These are phyloP conservation scores for Herpetotheres cachinnans DNA, from an alignment of 2,113 vertebrate genomes.

Conservation along the genomic window DNA sequence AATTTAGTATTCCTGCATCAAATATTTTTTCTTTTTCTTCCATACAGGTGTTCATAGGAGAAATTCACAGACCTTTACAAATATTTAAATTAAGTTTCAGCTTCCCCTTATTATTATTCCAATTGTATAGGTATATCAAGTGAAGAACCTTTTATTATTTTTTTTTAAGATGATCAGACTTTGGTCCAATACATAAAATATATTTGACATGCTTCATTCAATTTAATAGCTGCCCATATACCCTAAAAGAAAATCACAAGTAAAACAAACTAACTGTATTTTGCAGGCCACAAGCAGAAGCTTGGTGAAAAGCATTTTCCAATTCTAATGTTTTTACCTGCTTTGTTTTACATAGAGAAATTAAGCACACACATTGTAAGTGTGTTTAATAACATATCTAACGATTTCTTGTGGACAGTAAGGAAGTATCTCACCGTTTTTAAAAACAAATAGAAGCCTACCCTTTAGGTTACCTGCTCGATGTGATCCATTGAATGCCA, in stretches of 20 bases:
- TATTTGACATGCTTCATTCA: not conserved
- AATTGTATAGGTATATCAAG: not conserved
- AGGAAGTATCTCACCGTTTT: not conserved
- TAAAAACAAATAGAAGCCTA: not conserved
- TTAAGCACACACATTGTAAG: not conserved
- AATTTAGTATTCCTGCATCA: not conserved
- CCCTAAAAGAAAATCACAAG: not conserved
- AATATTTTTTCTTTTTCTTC: not conserved
- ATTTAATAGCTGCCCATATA: not conserved
- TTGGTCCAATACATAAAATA: not conserved
- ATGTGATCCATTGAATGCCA: not conserved
- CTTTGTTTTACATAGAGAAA: not conserved
- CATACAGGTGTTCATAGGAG: not conserved
- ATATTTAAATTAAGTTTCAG: not conserved
- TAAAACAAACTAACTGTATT: not conserved
- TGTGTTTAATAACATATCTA: not conserved
- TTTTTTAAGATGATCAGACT: not conserved
- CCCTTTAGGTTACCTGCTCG: not conserved
- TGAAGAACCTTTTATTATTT: not conserved
- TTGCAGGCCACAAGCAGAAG: not conserved
- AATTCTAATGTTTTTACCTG: not conserved
- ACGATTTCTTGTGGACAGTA: not conserved
- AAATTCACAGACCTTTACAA: not conserved
- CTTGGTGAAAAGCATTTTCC: not conserved
- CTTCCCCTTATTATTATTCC: not conserved